Percentiles rank a stretch among this genome's conserved stretches.
phyloP scores from a whole-genome alignment of 2,797 vertebrate species.

The Sarcoramphus papa region DNA sequence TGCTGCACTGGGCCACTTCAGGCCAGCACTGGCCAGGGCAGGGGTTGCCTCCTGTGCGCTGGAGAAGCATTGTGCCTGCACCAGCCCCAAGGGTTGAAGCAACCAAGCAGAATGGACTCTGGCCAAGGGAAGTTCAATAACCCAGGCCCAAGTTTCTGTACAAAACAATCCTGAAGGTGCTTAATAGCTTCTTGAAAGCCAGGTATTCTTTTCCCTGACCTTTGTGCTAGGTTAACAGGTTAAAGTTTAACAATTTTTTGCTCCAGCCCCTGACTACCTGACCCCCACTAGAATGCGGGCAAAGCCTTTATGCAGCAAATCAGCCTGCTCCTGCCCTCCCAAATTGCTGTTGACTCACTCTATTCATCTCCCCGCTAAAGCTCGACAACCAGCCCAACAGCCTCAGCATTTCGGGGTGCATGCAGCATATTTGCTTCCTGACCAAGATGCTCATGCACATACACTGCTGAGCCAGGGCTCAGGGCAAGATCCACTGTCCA shows the following conservation, averaged over 20 bases:
- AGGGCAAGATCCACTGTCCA: background rate
- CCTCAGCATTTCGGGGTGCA: background rate
- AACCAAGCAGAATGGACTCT: background rate
- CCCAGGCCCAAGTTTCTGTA: background rate
- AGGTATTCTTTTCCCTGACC: background rate
- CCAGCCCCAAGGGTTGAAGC: background rate
- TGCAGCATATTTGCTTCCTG: background rate
- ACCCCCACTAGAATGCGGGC: background rate
- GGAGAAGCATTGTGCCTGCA: accelerated
- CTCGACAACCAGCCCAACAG: background rate
- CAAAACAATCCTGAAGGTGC: background rate
- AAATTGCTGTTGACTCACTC: background rate
- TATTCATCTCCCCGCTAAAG: background rate
- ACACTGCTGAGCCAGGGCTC: background rate
- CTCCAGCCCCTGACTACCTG: background rate
- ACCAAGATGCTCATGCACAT: accelerated
- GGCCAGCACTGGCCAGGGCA: background rate
- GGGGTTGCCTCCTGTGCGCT: background rate
- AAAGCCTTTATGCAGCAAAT: background rate
- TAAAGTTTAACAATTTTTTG: conserved; percentile 27
- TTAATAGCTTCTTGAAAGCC: background rate
- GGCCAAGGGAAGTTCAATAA: background rate
- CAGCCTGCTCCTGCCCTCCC: background rate
- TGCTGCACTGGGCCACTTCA: background rate
- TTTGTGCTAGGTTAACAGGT: background rate